phyloP scores from a whole-genome alignment of 2,888 invertebrate genomes.

The Yponomeuta plumbellus region DNA sequence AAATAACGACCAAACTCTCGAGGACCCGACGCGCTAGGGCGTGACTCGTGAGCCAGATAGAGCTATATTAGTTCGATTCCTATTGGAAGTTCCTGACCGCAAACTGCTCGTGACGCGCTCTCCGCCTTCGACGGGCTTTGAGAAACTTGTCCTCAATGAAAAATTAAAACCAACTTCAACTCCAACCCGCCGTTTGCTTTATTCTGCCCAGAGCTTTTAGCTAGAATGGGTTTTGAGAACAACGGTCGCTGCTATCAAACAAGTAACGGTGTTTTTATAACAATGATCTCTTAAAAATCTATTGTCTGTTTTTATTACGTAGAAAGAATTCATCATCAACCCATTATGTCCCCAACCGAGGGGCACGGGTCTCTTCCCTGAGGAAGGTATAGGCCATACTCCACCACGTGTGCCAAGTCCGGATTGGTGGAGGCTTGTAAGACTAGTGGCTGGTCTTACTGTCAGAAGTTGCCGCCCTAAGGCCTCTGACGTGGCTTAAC shows the following conservation, averaged over 20 bases:
- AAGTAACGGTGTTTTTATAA: slow-evolving; percentile 8
- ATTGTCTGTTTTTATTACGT: background rate
- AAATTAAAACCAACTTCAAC: slow-evolving; percentile 4
- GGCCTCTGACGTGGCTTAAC: too few relatives aligned
- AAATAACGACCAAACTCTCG: slow-evolving; percentile 62
- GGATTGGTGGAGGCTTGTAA: too few relatives aligned
- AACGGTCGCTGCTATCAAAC: slow-evolving; percentile 1
- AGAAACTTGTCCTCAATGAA: background rate
- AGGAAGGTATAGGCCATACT: too few relatives aligned
- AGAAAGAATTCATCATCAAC: background rate
- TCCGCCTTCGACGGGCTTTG: background rate
- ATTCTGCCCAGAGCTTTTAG: too few relatives aligned
- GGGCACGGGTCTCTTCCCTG: too few relatives aligned
- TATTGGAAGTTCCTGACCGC: slow-evolving; percentile 55
- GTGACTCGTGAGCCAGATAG: slow-evolving; percentile 34
- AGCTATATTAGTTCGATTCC: slow-evolving; percentile 52
- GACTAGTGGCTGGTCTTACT: too few relatives aligned
- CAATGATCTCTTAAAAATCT: background rate
- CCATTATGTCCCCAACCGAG: too few relatives aligned
- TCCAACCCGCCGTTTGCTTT: background rate
- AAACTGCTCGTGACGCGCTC: slow-evolving; percentile 44
- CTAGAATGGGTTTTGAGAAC: background rate
- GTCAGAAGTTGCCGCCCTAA: too few relatives aligned
- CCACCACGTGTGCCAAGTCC: too few relatives aligned
- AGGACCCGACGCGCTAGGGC: slow-evolving; percentile 26